Conservation (phyloP, 2,888 invertebrate genomes). For the Macrosoma leucophasiata region DNA sequence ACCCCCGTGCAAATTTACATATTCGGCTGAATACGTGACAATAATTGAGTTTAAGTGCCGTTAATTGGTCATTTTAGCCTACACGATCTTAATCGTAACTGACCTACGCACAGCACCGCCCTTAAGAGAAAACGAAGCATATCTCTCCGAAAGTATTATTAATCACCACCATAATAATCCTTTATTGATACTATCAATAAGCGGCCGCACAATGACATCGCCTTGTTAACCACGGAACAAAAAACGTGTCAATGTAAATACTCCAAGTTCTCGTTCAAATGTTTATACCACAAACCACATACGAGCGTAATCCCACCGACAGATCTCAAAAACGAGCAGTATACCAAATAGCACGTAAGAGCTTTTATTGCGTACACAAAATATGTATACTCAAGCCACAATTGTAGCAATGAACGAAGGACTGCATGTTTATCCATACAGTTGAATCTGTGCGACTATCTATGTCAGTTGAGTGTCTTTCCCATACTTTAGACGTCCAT, state of each 20-base stretch:
- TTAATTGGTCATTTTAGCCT: no score
- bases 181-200: conserved; percentile 65
- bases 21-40: no score
- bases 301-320: conserved; percentile 31
- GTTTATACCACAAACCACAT: conserved; percentile 41
- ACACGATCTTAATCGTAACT: no score
- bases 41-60: no score
- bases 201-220: conserved; percentile 50
- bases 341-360: conserved; percentile 21
- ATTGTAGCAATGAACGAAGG: conserved; percentile 15
- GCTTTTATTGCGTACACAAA: conserved; percentile 25
- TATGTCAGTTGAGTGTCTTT: conserved; percentile 45
- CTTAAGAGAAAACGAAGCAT: no score
- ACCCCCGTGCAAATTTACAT: no score
- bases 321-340: conserved; percentile 29
- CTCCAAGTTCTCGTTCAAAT: conserved; percentile 40
- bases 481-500: conserved; percentile 39
- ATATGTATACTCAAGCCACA: conserved; percentile 24
- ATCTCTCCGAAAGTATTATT: conserved; percentile 33
- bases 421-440: conserved; percentile 27
- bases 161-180: conserved; percentile 55
- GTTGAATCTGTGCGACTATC: conserved; percentile 41
- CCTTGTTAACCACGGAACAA: conserved; percentile 60
- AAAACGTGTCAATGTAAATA: conserved; percentile 67
- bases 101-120: no score